phyloP scores from a whole-genome alignment of 2,797 vertebrate genomes.

The Enoplosus armatus region DNA sequence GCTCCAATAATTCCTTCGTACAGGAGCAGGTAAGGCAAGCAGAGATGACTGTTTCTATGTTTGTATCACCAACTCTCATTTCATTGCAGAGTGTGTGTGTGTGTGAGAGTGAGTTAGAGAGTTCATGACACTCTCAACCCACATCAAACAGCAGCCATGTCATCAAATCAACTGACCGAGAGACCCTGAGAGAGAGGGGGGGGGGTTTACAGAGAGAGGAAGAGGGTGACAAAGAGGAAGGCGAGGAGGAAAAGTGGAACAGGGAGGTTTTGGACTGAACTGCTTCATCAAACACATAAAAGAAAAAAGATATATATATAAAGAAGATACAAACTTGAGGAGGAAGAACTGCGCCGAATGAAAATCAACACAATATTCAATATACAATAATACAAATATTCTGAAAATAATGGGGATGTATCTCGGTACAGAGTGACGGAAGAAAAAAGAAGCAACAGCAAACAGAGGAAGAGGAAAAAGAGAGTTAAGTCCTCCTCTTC shows the following conservation, averaged over 20 bases:
- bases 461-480: not conserved
- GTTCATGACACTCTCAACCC: slow-evolving; percentile 27
- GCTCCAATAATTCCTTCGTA: slow-evolving; percentile 12
- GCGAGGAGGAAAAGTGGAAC: not conserved
- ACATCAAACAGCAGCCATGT: slow-evolving; percentile 55
- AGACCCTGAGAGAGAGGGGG: not conserved
- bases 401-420: not conserved
- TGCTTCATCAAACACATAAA: not conserved
- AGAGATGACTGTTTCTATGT: slow-evolving; percentile 27
- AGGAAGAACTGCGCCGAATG: not conserved
- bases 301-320: not conserved
- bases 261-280: not conserved
- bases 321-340: not conserved
- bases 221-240: not conserved
- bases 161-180: slow-evolving; percentile 40
- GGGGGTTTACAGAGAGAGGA: not conserved
- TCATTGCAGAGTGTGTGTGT: slow-evolving; percentile 23
- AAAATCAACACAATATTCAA: not conserved
- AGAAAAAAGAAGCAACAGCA: not conserved
- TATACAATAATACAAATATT: not conserved
- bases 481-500: too few relatives aligned
- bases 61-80: slow-evolving; percentile 41
- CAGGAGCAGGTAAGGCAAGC: slow-evolving; percentile 11
- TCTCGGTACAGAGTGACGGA: not conserved
- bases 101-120: not conserved